Conservation (phyloP, 2,888 invertebrate species). For the Amphimallon solstitiale region DNA sequence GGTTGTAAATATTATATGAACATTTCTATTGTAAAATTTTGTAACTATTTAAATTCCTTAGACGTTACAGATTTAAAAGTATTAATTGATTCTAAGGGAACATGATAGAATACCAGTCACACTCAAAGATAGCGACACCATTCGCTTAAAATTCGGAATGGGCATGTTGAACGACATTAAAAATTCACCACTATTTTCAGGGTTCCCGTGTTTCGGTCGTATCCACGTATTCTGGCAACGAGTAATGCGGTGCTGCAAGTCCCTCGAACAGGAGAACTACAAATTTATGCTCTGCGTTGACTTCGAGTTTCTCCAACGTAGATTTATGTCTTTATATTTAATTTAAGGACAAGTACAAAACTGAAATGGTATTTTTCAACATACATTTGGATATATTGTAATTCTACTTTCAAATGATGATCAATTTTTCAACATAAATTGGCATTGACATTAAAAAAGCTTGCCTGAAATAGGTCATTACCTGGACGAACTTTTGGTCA, state of each 20-base stretch:
- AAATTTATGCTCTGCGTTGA: slow-evolving; percentile 18
- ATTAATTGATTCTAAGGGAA: background rate
- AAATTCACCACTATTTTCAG: slow-evolving; percentile 32
- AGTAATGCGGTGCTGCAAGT: background rate
- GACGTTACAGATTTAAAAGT: background rate
- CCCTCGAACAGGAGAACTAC: slow-evolving; percentile 1
- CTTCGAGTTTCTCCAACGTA: slow-evolving; percentile 16
- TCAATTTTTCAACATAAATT: too few species aligned
- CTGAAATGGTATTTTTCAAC: slow-evolving; percentile 7
- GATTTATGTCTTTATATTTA: slow-evolving; percentile 32
- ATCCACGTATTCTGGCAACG: slow-evolving; percentile 5
- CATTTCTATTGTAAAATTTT: too few species aligned
- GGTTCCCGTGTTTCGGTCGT: background rate
- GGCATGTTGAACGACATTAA: slow-evolving; percentile 22
- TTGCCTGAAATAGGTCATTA: too few species aligned
- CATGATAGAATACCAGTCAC: slow-evolving; percentile 13
- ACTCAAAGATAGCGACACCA: background rate
- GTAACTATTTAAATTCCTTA: too few species aligned
- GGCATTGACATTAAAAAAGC: too few species aligned
- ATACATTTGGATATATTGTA: background rate
- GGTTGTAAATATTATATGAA: too few species aligned
- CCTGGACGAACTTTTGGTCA: too few species aligned
- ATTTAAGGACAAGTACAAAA: slow-evolving; percentile 23
- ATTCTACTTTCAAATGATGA: too few species aligned
- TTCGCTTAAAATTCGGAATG: slow-evolving; percentile 30